A percentile compares a stretch with the other conserved stretches of the same genome.
Conservation (phyloP, 2,888 invertebrate species). For the Gastracanthus pulcherrimus region DNA sequence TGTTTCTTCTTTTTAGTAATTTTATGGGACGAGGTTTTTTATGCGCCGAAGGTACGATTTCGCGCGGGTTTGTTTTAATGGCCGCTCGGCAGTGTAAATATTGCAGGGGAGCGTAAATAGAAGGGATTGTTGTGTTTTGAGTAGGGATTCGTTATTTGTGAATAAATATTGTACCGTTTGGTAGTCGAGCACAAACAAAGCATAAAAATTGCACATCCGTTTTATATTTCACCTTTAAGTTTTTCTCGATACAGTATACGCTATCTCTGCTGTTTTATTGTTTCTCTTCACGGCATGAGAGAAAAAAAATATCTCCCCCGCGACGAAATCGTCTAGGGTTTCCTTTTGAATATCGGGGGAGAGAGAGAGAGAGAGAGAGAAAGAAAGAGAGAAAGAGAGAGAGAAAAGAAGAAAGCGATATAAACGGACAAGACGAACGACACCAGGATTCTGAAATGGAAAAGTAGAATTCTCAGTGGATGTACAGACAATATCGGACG, state of each 20-base stretch:
- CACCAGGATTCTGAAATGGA: conserved; percentile 50
- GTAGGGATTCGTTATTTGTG: no score
- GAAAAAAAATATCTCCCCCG: conserved; percentile 22
- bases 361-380: conserved; percentile 9
- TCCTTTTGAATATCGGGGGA: conserved; percentile 49
- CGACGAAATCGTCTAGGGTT: conserved; percentile 9
- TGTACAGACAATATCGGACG: background rate
- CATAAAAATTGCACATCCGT: conserved; percentile 4
- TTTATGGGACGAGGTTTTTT: background rate
- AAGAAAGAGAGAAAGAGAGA: background rate
- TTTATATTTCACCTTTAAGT: background rate
- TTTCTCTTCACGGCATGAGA: background rate
- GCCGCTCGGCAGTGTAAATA: background rate
- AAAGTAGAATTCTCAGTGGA: conserved; percentile 41
- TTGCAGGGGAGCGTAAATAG: no score
- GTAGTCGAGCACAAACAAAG: background rate
- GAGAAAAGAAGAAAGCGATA: background rate
- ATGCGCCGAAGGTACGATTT: no score
- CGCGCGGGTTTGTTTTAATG: background rate
- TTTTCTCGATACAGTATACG: background rate
- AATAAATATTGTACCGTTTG: no score
- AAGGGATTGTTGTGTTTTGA: no score
- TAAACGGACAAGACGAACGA: conserved; percentile 54
- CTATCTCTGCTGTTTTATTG: conserved; percentile 23
- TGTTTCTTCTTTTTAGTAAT: background rate